These are phyloP conservation scores for Eulemur macaco DNA, from an alignment of 2,113 vertebrate species.

Conservation along the genomic window DNA sequence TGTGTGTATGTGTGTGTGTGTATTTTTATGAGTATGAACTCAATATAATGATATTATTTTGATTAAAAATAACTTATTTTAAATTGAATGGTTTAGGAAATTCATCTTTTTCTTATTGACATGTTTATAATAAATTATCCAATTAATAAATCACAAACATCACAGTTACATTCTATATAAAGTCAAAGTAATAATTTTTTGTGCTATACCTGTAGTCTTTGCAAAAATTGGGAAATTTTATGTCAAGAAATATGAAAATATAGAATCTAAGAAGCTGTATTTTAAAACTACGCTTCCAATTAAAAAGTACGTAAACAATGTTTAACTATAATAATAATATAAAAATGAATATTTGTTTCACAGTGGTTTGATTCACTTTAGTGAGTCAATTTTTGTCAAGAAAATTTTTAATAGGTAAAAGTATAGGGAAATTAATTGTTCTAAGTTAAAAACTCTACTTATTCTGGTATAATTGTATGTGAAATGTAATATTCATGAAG, in stretches of 20 bases:
- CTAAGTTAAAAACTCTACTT: neutral
- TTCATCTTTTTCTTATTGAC: neutral
- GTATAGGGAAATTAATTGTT: neutral
- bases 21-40: neutral
- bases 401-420: neutral
- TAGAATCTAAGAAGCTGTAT: neutral
- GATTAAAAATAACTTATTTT: neutral
- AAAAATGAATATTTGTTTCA: neutral
- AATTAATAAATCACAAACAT: neutral
- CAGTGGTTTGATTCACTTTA: neutral
- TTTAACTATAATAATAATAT: neutral
- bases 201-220: conserved; percentile 32
- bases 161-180: neutral
- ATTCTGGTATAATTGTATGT: neutral
- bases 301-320: conserved; percentile 45
- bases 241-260: neutral
- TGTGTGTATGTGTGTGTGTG: neutral
- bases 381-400: neutral
- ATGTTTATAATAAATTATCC: neutral
- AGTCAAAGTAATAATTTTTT: neutral
- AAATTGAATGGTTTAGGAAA: neutral
- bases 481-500: neutral
- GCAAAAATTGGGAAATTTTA: neutral
- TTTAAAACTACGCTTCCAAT: neutral
- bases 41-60: neutral